Evolutionary conservation across 2,797 vertebrate genomes (phyloP).

Genomic region (Heteromormyrus szaboi): DNA sequence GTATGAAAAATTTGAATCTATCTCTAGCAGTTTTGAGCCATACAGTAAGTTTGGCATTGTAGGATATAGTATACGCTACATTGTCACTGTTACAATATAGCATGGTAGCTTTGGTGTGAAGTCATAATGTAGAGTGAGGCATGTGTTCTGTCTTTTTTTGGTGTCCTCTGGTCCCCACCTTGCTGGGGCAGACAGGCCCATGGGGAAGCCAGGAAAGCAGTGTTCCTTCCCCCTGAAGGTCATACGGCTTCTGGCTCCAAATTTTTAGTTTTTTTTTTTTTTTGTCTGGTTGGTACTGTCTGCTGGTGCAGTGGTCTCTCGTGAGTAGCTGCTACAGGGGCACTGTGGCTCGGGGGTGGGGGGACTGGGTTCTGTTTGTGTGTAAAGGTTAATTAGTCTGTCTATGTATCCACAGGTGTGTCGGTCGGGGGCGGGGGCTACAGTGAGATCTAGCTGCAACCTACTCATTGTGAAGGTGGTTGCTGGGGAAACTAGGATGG

Average conservation of each 20-base stretch:
- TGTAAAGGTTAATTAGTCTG: background rate
- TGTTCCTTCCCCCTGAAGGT: background rate
- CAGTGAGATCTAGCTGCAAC: constrained; percentile 2
- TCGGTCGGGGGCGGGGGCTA: background rate
- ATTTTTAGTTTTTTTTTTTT: background rate
- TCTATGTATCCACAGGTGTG: background rate
- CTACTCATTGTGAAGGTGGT: background rate
- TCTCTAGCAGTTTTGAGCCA: background rate
- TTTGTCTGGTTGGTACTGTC: background rate
- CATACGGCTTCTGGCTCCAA: background rate
- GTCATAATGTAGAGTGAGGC: background rate
- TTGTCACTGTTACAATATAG: background rate
- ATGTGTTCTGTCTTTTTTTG: background rate
- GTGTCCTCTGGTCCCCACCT: background rate
- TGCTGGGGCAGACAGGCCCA: background rate
- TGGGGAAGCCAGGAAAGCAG: background rate
- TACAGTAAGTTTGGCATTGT: background rate
- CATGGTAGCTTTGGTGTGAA: background rate
- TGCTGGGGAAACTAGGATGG: background rate
- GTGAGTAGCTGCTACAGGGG: background rate
- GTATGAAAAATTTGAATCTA: background rate
- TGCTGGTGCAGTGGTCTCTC: background rate
- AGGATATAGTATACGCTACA: background rate
- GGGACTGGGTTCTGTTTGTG: background rate
- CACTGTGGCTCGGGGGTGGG: background rate